Evolutionary conservation across 2,888 invertebrate genomes (phyloP), one percentile per base, ranked within the genome.

Genomic region (Lasioglossum malachurum): DNA sequence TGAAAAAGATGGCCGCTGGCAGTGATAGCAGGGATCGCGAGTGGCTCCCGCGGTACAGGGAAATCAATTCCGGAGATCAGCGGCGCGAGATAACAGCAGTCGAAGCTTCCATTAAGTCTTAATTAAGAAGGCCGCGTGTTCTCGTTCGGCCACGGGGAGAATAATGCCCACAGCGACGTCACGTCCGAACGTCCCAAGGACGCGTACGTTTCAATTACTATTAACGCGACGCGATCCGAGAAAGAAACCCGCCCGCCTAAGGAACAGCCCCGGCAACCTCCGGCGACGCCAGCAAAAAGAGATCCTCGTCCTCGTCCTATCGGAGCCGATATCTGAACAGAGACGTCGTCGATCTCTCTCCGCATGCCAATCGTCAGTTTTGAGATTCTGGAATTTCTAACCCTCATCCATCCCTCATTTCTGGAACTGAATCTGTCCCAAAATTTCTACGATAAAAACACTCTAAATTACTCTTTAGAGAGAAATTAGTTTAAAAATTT

Each of bases 1-100:
- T 44, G 35, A 75, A 80, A 80, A 69, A 27, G 12, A 2, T 31
- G 44, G 7, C 49, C 31, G 64, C 60, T 23, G 60, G 75, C 57
- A 60, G 57, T 75, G 74, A 78, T 78, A 78, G 44, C 31, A 23
- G 23, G 53, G 87, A 75, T 82, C 79, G 79, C 64, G 44, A 72
- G 57, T 23, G 57, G 79, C 19, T 67, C 35, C 46, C 38, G 64
- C 67, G 57, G 60, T 60, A 64, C 75, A 35, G 74, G 80, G 76
- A 87, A 89, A 89, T 89, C 86, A 87, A 89, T 89, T 89, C 79
- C 69, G 35, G 38, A 89, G 89, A 89, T 89, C 81, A 53, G 27
- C 80, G 35, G 53, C 75, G 81, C 72, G 81, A 88, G 89, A 89
- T 89, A 89, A 78, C 71, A 19, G 38, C 77, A 38, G 27, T 72